Base-by-base conservation (phyloP, 1,140 invertebrate genomes). In the Batillaria attramentaria region DNA sequence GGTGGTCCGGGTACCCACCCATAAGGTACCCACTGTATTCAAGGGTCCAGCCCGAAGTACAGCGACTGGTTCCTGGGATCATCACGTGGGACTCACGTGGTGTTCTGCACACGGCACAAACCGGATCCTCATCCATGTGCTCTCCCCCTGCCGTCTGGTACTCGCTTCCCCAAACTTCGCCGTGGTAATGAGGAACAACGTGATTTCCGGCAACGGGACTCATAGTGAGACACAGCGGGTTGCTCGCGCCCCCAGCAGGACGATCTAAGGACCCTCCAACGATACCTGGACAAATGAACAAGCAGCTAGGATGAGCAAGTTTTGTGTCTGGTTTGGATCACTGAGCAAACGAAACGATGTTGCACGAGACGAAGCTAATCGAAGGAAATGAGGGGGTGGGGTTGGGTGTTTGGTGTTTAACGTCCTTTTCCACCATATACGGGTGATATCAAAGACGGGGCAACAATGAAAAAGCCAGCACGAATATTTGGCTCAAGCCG, bases 1-100 rank as follows among this genome's bases (percentile, higher is more conserved):
- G 3, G 73, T 80, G 72, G 37, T 57, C 35, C 16, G 74, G 35
- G 42, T 72, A 37, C 33, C 70, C 77, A 33, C 80, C 78, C 76
- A 79, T 83, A 5, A 87, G 73, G 68, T 80, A 79, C 0, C 86
- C 86, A 4, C 28, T 33, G 54, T 87, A 87, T 43, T 83, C 81
- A 43, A 54, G 13, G 13, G 69, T 82, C 86, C 86, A 87, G 3
- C 83, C 83, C 28, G 65, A 2, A 8, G 75, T 75, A 65, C 86
- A 85, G 4, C 28, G 35, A 20, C 62, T 81, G 18, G 73, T 65
- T 28, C 80, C 86, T 5, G 86, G 86, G 6, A 87, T 75, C 83
- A 86, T 86, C 35, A 84, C n/a, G 31, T 20, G 43, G 5, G 77
- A 79, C 13, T 39, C 24, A 46, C 78, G 72, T 13, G 43, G n/a